A percentile compares a stretch with the other conserved stretches of the same genome.
Conservation (phyloP, 2,113 vertebrate species). For the Gnathonemus longibarbis region DNA sequence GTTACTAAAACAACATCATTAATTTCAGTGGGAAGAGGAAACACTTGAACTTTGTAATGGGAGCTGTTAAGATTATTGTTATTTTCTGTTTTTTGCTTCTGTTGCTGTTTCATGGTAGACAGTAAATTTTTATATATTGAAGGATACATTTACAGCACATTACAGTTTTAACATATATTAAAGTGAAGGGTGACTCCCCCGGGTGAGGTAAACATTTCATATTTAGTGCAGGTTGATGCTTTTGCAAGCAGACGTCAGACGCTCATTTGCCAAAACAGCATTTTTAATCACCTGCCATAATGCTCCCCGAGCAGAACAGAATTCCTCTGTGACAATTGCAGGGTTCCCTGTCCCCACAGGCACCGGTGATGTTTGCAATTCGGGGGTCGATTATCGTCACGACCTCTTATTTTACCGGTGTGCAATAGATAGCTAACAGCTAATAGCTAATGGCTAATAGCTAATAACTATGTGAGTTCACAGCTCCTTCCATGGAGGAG, state of each 20-base stretch:
- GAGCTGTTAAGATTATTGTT: background rate
- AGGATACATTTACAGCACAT: background rate
- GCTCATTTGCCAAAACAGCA: background rate
- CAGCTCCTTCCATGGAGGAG: conserved; percentile 53
- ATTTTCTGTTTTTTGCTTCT: background rate
- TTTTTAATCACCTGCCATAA: background rate
- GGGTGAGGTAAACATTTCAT: background rate
- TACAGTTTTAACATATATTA: background rate
- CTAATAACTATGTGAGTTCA: conserved; percentile 57
- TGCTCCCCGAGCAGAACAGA: background rate
- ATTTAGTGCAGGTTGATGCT: background rate
- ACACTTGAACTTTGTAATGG: background rate
- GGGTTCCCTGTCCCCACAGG: conserved; percentile 53
- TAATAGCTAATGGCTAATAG: background rate
- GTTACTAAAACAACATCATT: background rate
- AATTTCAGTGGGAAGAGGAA: background rate
- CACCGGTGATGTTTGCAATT: conserved; percentile 55
- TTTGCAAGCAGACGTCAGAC: background rate
- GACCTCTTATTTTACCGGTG: conserved; percentile 68
- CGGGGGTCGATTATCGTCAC: conserved; percentile 70
- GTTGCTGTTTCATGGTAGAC: background rate
- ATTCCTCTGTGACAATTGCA: conserved; percentile 13
- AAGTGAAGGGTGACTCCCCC: background rate
- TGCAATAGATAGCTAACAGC: background rate
- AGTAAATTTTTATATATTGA: background rate